phyloP scores from a whole-genome alignment of 2,888 invertebrate genomes.

The Tinea pellionella region DNA sequence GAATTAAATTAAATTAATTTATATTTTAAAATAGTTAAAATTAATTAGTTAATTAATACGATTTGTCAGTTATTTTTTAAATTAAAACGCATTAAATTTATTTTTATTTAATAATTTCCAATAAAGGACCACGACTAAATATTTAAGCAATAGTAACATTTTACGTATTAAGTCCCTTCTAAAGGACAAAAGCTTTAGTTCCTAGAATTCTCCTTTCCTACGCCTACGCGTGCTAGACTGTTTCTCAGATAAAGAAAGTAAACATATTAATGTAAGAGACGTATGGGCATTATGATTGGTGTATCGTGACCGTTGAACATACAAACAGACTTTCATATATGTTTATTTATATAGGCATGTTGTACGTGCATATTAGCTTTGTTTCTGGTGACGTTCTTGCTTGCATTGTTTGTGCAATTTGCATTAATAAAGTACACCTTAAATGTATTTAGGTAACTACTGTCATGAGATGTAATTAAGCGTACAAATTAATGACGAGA shows the following conservation, averaged over 20 bases:
- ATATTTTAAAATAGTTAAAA: too few relatives aligned
- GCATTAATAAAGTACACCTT: too few relatives aligned
- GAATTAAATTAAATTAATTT: too few relatives aligned
- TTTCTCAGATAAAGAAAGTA: slow-evolving; percentile 11
- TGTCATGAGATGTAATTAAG: too few relatives aligned
- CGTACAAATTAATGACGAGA: too few relatives aligned
- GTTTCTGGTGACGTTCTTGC: neutral
- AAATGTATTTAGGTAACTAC: too few relatives aligned
- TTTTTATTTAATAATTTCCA: too few relatives aligned
- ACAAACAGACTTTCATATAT: neutral
- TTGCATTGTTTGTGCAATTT: too few relatives aligned
- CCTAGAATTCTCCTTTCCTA: neutral
- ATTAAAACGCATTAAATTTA: too few relatives aligned
- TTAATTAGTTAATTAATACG: too few relatives aligned
- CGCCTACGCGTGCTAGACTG: slow-evolving; percentile 14
- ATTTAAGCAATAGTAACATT: neutral
- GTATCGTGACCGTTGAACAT: neutral
- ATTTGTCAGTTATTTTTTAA: too few relatives aligned
- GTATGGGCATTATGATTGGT: slow-evolving; percentile 12
- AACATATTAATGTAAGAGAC: slow-evolving; percentile 14
- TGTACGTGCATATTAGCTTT: neutral
- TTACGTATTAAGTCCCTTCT: neutral
- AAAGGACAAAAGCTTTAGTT: neutral
- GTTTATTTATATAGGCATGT: neutral
- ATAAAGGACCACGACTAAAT: too few relatives aligned